Percentiles rank a stretch among this genome's conserved stretches.
Conservation (phyloP, 1,140 invertebrate genomes). For the Melitaea cinxia region DNA sequence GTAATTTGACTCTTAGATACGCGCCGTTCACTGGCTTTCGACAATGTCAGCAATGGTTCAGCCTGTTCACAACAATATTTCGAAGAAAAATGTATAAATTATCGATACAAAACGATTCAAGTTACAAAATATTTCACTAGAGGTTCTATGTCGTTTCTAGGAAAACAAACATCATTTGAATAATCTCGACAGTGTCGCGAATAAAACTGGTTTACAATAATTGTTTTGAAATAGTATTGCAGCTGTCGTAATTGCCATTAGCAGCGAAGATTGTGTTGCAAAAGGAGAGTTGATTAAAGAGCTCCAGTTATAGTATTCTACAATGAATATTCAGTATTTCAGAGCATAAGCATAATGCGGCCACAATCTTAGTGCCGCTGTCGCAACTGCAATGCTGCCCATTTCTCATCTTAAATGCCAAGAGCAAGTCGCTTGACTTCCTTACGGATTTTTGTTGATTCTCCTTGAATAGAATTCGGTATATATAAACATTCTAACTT, state of each 20-base stretch:
- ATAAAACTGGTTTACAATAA: conserved; percentile 38
- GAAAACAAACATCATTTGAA: conserved; percentile 2
- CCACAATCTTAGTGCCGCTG: conserved; percentile 64
- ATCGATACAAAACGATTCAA: neutral
- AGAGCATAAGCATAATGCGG: conserved; percentile 68
- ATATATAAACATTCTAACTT: neutral
- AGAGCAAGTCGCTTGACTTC: conserved; percentile 54
- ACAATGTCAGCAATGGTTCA: conserved; percentile 11
- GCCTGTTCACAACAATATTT: conserved; percentile 20
- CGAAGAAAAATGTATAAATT: neutral
- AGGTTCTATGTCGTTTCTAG: neutral
- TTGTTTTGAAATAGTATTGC: conserved; percentile 43
- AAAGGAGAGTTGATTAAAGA: conserved; percentile 68
- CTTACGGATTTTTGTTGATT: conserved; percentile 42
- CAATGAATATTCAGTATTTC: conserved; percentile 73
- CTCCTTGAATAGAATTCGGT: neutral
- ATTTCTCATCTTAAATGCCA: conserved; percentile 77
- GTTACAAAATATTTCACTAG: conserved; percentile 21
- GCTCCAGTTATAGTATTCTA: conserved; percentile 54
- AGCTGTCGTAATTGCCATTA: conserved; percentile 49
- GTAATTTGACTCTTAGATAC: conserved; percentile 69
- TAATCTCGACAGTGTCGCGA: conserved; percentile 16
- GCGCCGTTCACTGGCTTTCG: conserved; percentile 50
- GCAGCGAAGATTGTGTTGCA: conserved; percentile 46
- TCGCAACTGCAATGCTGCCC: conserved; percentile 62